A percentile compares a stretch with the other conserved stretches of the same genome.
Evolutionary conservation across 2,888 invertebrate genomes (phyloP).

Genomic region (Chymomyza fuscimana): DNA sequence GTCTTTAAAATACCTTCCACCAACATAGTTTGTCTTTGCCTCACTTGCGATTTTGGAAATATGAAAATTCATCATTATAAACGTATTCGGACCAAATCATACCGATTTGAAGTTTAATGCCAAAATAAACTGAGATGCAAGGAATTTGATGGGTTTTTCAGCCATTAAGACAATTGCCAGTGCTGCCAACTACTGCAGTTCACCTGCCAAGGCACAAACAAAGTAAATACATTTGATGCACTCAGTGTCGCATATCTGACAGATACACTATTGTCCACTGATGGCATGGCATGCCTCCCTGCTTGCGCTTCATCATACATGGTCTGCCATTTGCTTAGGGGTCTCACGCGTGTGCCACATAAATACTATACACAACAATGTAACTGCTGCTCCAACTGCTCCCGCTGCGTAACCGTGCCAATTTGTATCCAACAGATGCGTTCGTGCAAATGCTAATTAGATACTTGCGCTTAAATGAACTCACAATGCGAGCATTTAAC

Average conservation of each 20-base stretch:
- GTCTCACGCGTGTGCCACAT: background rate
- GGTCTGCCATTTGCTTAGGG: background rate
- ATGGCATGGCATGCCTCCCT: background rate
- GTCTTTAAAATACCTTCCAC: no score
- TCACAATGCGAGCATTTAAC: constrained; percentile 47
- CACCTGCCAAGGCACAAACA: no score
- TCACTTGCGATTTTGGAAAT: no score
- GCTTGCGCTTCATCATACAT: background rate
- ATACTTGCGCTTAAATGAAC: constrained; percentile 36
- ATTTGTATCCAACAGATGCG: constrained; percentile 16
- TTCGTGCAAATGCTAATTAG: constrained; percentile 46
- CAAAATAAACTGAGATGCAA: no score
- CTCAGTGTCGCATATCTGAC: background rate
- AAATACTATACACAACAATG: background rate
- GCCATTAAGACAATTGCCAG: no score
- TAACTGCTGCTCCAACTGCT: background rate
- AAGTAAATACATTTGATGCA: background rate
- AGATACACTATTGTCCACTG: background rate
- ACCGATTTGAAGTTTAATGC: no score
- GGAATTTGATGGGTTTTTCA: no score
- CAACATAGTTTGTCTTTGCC: no score
- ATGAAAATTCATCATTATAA: no score
- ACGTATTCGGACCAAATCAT: no score
- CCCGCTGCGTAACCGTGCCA: background rate
- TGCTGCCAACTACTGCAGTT: no score